Percentiles rank a stretch among this genome's conserved stretches.
These are phyloP conservation scores for Tetramorium bicarinatum DNA, from an alignment of 2,888 invertebrate species.

Conservation along the genomic window DNA sequence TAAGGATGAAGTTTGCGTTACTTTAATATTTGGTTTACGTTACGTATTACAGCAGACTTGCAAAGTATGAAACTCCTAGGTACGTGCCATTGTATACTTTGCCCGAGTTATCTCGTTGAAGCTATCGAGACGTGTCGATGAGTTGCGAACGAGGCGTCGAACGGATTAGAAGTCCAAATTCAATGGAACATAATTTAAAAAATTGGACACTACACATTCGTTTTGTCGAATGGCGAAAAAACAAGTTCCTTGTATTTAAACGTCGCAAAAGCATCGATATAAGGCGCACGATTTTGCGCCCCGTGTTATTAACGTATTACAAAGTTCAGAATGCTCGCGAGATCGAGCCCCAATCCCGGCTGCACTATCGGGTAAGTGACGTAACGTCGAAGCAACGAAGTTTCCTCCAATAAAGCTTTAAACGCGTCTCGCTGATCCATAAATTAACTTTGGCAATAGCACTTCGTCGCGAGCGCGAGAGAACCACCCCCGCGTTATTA, in stretches of 20 bases:
- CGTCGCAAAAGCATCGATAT: not conserved
- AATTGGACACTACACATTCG: not conserved
- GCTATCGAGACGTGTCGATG: not conserved
- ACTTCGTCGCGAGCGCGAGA: slow-evolving; percentile 26
- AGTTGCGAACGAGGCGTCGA: not conserved
- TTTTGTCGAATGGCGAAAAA: not conserved
- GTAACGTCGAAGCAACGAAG: slow-evolving; percentile 43
- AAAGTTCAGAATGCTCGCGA: slow-evolving; percentile 22
- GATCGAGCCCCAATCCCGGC: not conserved
- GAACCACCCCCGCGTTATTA: slow-evolving; percentile 26
- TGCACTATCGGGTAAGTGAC: not conserved
- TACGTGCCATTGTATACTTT: not conserved
- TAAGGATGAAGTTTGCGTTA: not conserved
- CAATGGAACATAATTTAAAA: not conserved
- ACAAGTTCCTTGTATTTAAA: not conserved
- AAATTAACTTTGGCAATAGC: slow-evolving; percentile 54
- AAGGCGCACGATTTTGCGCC: not conserved
- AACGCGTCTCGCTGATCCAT: slow-evolving; percentile 44
- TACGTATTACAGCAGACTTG: not conserved
- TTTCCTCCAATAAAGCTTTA: slow-evolving; percentile 46
- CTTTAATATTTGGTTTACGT: not conserved
- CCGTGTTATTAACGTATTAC: not conserved
- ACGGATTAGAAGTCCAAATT: not conserved
- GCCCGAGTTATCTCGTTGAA: not conserved
- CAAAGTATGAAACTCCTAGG: not conserved